Conservation (phyloP, 2,888 invertebrate genomes). For the Chloroclystis v-ata region DNA sequence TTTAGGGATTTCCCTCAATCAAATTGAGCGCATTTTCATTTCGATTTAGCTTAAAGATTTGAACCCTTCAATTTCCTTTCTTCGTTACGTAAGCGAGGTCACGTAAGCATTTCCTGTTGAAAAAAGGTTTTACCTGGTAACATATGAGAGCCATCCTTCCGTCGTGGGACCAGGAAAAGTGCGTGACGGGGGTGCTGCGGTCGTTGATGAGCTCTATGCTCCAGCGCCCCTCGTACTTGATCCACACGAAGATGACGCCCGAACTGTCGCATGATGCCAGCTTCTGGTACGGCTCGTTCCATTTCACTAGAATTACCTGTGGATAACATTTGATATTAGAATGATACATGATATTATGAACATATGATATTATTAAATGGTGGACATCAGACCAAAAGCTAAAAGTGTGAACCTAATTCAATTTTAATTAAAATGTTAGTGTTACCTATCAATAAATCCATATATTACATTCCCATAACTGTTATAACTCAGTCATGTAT, state of each 20-base stretch:
- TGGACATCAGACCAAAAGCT: no score
- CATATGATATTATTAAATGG: no score
- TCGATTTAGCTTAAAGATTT: not conserved
- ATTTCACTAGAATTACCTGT: slow-evolving; percentile 95
- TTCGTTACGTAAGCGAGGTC: slow-evolving; percentile 5
- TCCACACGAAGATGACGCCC: slow-evolving; percentile 99
- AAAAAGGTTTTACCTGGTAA: slow-evolving; percentile 84
- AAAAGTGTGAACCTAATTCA: no score
- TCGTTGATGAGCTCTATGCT: slow-evolving; percentile 99
- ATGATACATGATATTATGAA: no score
- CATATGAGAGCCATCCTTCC: slow-evolving; percentile 99
- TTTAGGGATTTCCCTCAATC: slow-evolving; percentile 3
- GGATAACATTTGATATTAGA: slow-evolving; percentile 2
- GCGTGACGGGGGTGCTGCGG: slow-evolving; percentile 96
- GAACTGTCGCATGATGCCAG: slow-evolving; percentile 98
- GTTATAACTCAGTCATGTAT: no score
- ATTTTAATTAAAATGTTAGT: no score
- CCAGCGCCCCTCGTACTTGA: slow-evolving; percentile 99
- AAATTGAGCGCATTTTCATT: not conserved
- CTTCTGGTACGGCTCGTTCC: slow-evolving; percentile 99
- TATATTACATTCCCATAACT: no score
- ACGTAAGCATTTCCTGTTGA: slow-evolving; percentile 3
- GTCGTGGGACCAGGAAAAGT: slow-evolving; percentile 99
- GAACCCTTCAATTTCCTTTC: slow-evolving; percentile 1
- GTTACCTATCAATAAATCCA: no score